Evolutionary conservation across 2,113 vertebrate species (phyloP), one percentile per base, ranked within the genome.

Genomic region (Siniperca knerii): DNA sequence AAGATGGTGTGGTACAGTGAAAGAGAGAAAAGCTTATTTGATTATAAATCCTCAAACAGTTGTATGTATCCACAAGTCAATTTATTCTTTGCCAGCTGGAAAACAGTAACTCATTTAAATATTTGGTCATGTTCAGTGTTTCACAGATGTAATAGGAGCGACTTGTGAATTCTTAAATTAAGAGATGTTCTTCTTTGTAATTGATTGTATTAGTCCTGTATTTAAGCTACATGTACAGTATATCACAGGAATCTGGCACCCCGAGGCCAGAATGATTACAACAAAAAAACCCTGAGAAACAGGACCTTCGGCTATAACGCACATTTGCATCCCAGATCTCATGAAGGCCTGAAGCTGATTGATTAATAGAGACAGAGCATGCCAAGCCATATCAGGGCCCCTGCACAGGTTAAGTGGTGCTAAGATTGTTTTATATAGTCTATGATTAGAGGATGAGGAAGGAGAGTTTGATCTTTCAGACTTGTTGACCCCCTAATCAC

Each of bases 331-430:
- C 88, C 7, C 81, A 23, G 81, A 88, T 92, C 92, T 93, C 67
- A 84, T 68, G 89, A 89, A 91, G 81, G 78, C 90, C 91, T 82
- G 88, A 84, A 93, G 92, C 90, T 93, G 94, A 96, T 94, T 95
- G 94, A 96, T 96, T 96, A 96, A 96, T 93, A 94, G 93, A 95
- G 95, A 95, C 95, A 96, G 94, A 95, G 93, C 94, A 95, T 93
- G 93, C 90, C 93, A 91, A 95, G 94, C 91, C 90, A 92, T 93
- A 96, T 95, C 95, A 94, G 90, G 92, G 89, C 90, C 86, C 82
- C 85, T 81, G 88, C 89, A 72, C 94, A 95, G 94, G 95, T 96
- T 96, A 96, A 96, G 93, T 95, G 95, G 94, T 95, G 95, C 95
- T 95, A 93, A 95, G 94, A 95, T 96, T 95, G 95, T 95, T 94